Evolutionary conservation across 1,140 invertebrate genomes (phyloP), one percentile per base, ranked within the genome.

Genomic region (Bombyx mandarina): DNA sequence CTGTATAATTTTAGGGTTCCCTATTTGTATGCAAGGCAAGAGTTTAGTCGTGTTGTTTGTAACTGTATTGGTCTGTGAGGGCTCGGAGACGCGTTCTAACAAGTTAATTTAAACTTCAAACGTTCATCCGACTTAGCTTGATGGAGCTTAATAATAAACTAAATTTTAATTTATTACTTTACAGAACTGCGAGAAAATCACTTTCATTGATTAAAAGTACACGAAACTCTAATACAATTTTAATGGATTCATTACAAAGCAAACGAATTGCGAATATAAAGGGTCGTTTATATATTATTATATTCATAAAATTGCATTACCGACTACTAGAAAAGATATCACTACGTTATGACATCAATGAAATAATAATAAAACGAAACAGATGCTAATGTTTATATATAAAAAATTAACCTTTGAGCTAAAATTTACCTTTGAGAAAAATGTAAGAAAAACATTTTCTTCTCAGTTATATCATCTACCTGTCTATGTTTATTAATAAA

Each of bases 21-120:
- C 69, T 71, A 80, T 76, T 78, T 74, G 72, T 80, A 77, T 80
- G 72, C 73, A 77, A 66, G 66, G 65, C 61, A 60, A 63, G 65
- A 60, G 53, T 52, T 64, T 67, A 53, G 65, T 73, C 66, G 69
- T 61, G 58, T 68, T 76, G 72, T 78, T 77, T 78, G 69, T 69
- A 71, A 75, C 65, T 73, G 64, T 70, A 72, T 66, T 62, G 66
- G 65, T 65, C 63, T 61, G 61, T 26, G 56, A 68, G 60, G 62
- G 58, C 62, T 63, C 62, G 57, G 63, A 61, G 61, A 67, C 54
- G 58, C 66, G 56, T 66, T 63, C 66, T 66, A 77, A 77, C 74
- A 77, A 78, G 74, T 77, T 78, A 80, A 80, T 80, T 80, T 75
- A 77, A 80, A 78, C 78, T 80, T 80, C 70, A 68, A 74, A 68